Base-by-base conservation (phyloP, 2,888 invertebrate genomes). In the Caenorhabditis sinica region DNA sequence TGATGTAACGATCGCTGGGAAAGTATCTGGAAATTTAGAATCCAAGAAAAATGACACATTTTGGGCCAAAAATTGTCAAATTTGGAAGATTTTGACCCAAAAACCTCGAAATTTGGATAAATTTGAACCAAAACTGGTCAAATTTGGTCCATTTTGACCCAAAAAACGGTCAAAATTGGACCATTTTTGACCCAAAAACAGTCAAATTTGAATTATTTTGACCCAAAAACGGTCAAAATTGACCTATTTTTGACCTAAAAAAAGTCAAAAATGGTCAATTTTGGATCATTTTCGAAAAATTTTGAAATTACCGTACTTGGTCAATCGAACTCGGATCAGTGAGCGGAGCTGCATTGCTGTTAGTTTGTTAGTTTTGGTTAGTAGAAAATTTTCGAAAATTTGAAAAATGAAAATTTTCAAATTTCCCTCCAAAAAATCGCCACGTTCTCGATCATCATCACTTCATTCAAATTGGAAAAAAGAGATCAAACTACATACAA, bases 1-100 rank as follows among this genome's bases (percentile, higher is more conserved):
- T 66, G 28, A 85, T 45, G 61, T 85, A 81, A 2, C 76, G 40
- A 25, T 85, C 84, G 3, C 63, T 63, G 45, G 51, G 65, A 36
- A 85, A 85, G 49, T 68, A 81, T 73, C 79, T 63, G 60, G 8
- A 66, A 4, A 36, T 6, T 6, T 6, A 36, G 33, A 36, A 36
- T n/a, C 33, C 9, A 9, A 36, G 9, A 36, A 8, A 33, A 33
- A 6, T 33, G 33, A 33, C 4, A n/a, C n/a, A 33, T 6, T 33
- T 6, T 33, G 8, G 33, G 4, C 33, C 33, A 4, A 33, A 33
- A 33, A 33, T 33, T 4, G 33, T 33, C 33, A 33, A 33, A 33
- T 33, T 33, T 33, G 33, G 8, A 4, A 33, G 8, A 33, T 33
- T 33, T 33, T 33, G 5, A 8, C 33, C 33, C 33, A 33, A 33